Conservation (phyloP, 2,797 vertebrate species). For the Poeciliopsis presidionis region DNA sequence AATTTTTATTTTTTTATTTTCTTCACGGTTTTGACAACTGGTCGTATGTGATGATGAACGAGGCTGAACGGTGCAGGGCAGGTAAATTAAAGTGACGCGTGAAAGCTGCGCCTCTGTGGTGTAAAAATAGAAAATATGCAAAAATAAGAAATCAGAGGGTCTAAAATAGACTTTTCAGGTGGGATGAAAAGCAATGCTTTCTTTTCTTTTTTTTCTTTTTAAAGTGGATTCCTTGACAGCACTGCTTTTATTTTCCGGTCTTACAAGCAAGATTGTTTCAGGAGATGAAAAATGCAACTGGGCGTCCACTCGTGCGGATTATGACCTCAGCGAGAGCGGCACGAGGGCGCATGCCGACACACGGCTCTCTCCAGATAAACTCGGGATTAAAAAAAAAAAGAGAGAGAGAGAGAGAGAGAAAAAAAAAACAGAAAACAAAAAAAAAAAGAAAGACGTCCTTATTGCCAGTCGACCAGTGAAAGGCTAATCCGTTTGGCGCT, state of each 20-base stretch:
- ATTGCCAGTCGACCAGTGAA: conserved; percentile 46
- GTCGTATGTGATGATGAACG: conserved; percentile 32
- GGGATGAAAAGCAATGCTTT: conserved; percentile 38
- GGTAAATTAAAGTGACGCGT: conserved; percentile 1
- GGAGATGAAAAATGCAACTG: neutral
- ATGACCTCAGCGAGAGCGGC: conserved; percentile 5
- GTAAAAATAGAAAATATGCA: conserved; percentile 14
- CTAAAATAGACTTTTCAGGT: conserved; percentile 60
- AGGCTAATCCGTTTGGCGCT: conserved; percentile 64
- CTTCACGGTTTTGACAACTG: conserved; percentile 13
- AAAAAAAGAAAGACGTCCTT: conserved; percentile 43
- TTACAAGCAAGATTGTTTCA: conserved; percentile 7
- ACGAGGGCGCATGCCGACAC: neutral
- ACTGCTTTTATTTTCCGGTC: conserved; percentile 37
- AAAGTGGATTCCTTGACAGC: conserved; percentile 28
- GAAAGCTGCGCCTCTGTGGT: neutral
- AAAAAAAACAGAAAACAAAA: conserved; percentile 11
- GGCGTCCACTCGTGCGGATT: neutral
- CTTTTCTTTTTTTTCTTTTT: conserved; percentile 11
- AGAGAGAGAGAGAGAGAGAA: neutral
- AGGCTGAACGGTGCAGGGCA: conserved; percentile 16
- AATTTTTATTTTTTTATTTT: neutral
- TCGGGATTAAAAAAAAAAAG: conserved; percentile 19
- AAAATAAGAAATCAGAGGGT: conserved; percentile 19
- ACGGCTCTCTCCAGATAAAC: neutral